These are phyloP conservation scores for Notothenia coriiceps DNA, from an alignment of 2,113 vertebrate species.

Conservation along the genomic window DNA sequence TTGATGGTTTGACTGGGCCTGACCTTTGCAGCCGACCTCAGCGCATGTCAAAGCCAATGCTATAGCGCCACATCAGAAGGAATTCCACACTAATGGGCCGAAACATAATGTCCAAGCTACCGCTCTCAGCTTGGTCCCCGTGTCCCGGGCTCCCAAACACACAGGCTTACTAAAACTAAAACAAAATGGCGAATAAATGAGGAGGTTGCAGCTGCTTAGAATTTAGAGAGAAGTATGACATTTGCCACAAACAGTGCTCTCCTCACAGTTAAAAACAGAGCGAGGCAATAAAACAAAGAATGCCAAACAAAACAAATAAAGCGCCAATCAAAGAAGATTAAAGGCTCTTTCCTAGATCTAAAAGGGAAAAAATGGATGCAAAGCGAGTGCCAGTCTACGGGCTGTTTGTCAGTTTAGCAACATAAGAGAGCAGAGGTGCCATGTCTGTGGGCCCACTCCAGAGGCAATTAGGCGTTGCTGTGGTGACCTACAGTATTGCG, in stretches of 20 bases:
- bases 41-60: constrained; percentile 65
- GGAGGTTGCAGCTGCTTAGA: neutral
- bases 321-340: constrained; percentile 30
- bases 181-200: constrained; percentile 28
- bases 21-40: constrained; percentile 68
- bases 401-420: constrained; percentile 46
- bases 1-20: constrained; percentile 58
- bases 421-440: constrained; percentile 69
- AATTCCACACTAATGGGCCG: constrained; percentile 72
- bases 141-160: constrained; percentile 21
- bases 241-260: constrained; percentile 43
- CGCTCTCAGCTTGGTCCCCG: constrained; percentile 31
- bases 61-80: constrained; percentile 60
- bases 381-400: constrained; percentile 52
- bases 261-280: constrained; percentile 53
- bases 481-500: constrained; percentile 74
- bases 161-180: constrained; percentile 28
- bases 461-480: constrained; percentile 80
- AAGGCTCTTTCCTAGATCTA: constrained; percentile 8
- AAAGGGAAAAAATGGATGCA: constrained; percentile 24
- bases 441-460: constrained; percentile 68
- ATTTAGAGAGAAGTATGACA: constrained; percentile 27
- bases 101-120: constrained; percentile 41
- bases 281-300: constrained; percentile 45
- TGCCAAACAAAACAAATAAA: constrained; percentile 38